Evolutionary conservation across 2,113 vertebrate genomes (phyloP).

Genomic region (Reinhardtius hippoglossoides): DNA sequence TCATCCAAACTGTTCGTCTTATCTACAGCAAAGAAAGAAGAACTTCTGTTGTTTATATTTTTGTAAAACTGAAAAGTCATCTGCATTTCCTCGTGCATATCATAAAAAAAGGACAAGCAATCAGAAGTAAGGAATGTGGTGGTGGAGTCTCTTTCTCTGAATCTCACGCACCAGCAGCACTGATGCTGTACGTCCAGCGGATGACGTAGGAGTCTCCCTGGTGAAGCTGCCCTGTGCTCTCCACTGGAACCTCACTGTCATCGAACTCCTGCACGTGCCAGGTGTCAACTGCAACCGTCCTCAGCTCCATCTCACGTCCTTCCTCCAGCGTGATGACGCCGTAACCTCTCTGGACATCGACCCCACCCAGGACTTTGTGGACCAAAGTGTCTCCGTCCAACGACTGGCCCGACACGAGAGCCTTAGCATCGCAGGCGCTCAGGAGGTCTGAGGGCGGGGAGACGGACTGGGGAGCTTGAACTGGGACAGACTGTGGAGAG

Average conservation of each 20-base stretch:
- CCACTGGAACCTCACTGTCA: conserved; percentile 61
- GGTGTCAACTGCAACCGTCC: conserved; percentile 70
- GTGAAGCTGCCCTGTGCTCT: conserved; percentile 79
- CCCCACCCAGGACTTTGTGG: conserved; percentile 60
- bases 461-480: neutral
- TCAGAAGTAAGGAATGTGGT: too few relatives aligned
- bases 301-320: conserved; percentile 64
- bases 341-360: conserved; percentile 75
- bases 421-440: conserved; percentile 77
- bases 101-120: too few relatives aligned
- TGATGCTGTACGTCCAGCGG: conserved; percentile 78
- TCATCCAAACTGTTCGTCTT: conserved; percentile 32
- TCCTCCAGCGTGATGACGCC: conserved; percentile 67
- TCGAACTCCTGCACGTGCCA: conserved; percentile 82
- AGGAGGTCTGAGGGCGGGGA: conserved; percentile 44
- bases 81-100: neutral
- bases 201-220: conserved; percentile 82
- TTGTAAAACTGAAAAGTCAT: neutral
- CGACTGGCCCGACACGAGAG: conserved; percentile 43
- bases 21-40: conserved; percentile 24
- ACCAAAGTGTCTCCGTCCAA: neutral
- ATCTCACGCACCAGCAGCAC: conserved; percentile 60
- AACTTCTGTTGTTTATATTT: neutral
- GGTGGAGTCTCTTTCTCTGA: neutral
- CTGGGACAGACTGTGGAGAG: neutral